phyloP scores from a whole-genome alignment of 2,888 invertebrate species.

The Caprella mutica region DNA sequence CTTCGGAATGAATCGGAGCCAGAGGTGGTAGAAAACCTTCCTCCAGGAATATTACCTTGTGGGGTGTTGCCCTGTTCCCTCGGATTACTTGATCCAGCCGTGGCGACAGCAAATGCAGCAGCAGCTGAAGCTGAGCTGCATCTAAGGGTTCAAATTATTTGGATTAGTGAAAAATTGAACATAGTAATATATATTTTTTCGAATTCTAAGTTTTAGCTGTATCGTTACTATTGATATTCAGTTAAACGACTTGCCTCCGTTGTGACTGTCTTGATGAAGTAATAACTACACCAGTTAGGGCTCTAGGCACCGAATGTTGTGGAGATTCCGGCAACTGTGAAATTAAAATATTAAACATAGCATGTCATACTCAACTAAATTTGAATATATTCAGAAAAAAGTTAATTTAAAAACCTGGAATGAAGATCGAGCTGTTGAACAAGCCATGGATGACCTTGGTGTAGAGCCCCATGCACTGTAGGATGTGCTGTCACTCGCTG shows the following conservation, averaged over 20 bases:
- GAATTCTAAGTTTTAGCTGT: not conserved
- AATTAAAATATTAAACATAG: not conserved
- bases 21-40: constrained; percentile 22
- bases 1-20: constrained; percentile 20
- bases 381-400: not conserved
- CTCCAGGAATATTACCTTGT: constrained; percentile 38
- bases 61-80: constrained; percentile 48
- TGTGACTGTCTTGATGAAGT: constrained; percentile 80
- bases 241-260: constrained; percentile 52
- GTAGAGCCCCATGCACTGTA: constrained; percentile 26
- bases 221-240: not conserved
- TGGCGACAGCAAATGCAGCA: constrained; percentile 80
- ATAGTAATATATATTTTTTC: not conserved
- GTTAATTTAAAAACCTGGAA: constrained; percentile 6
- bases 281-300: constrained; percentile 64
- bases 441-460: constrained; percentile 24
- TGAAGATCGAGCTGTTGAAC: constrained; percentile 12
- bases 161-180: not conserved
- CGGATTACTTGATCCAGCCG: constrained; percentile 73
- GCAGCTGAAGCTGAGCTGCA: constrained; percentile 77
- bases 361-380: not conserved
- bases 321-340: constrained; percentile 31
- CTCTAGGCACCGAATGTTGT: constrained; percentile 50
- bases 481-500: constrained; percentile 27
- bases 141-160: constrained; percentile 14